These are phyloP conservation scores for Cantharis nigra DNA, from an alignment of 2,888 invertebrate species.

Conservation along the genomic window DNA sequence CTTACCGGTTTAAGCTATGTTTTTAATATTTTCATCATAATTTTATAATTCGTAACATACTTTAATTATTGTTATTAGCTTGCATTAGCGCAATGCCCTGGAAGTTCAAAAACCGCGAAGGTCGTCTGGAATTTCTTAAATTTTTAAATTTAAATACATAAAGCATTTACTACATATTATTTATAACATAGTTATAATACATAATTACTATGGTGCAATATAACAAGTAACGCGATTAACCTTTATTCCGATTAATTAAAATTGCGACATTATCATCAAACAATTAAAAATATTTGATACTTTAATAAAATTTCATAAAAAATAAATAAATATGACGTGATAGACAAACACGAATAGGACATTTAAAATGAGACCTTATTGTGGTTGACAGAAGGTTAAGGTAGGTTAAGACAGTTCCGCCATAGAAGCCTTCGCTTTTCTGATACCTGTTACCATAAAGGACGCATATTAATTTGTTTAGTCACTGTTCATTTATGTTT, in stretches of 20 bases:
- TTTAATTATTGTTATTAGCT: conserved; percentile 31
- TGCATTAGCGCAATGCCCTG: conserved; percentile 42
- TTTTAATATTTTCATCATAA: not conserved
- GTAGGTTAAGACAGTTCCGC: conserved; percentile 28
- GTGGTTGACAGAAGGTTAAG: conserved; percentile 27
- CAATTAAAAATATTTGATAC: conserved; percentile 5
- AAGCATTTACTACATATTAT: conserved; percentile 33
- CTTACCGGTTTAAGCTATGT: not conserved
- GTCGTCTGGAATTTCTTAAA: conserved; percentile 39
- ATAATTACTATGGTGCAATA: conserved; percentile 27
- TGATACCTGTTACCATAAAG: conserved; percentile 16
- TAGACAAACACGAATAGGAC: conserved; percentile 15
- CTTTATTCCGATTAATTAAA: conserved; percentile 18
- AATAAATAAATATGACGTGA: conserved; percentile 16
- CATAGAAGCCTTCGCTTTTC: conserved; percentile 17
- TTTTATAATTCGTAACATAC: conserved; percentile 1
- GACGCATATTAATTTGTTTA: conserved; percentile 14
- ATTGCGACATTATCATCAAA: conserved; percentile 20
- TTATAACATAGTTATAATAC: conserved; percentile 24
- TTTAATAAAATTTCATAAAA: conserved; percentile 9
- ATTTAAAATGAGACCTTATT: conserved; percentile 16
- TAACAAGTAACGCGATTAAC: conserved; percentile 24
- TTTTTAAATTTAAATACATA: conserved; percentile 39
- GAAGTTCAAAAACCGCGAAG: conserved; percentile 44
- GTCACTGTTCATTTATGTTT: conserved; percentile 6